Percentiles rank a stretch among this genome's conserved stretches.
These are phyloP conservation scores for Nothocercus julius DNA, from an alignment of 2,113 vertebrate genomes.

Conservation along the genomic window DNA sequence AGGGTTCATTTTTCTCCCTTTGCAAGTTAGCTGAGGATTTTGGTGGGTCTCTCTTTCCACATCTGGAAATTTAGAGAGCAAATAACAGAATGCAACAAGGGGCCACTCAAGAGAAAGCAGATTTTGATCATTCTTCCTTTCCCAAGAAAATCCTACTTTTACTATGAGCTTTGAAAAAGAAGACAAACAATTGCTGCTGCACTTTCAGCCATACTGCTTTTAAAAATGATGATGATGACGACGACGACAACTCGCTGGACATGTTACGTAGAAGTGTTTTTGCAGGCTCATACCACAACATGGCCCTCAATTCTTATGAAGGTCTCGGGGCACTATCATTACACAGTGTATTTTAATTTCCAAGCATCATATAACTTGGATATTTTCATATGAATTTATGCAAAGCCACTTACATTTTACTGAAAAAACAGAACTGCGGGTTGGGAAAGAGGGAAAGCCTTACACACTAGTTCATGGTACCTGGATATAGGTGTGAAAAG, in stretches of 20 bases:
- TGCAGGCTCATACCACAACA: not conserved
- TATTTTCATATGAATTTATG: slow-evolving; percentile 17
- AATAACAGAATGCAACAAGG: not conserved
- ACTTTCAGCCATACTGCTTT: not conserved
- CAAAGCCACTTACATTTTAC: not conserved
- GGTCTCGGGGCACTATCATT: not conserved
- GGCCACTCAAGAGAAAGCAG: not conserved
- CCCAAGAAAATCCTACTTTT: not conserved
- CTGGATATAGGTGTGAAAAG: not conserved
- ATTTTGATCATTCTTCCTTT: not conserved
- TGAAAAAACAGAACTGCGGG: not conserved
- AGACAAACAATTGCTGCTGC: not conserved
- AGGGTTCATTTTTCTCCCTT: not conserved
- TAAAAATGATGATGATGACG: not conserved
- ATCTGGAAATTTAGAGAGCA: not conserved
- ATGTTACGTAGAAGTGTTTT: not conserved
- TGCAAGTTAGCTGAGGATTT: not conserved
- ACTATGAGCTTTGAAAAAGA: not conserved
- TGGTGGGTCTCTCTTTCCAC: not conserved
- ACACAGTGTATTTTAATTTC: slow-evolving; percentile 7
- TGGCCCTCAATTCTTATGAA: not conserved
- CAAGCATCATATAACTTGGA: not conserved
- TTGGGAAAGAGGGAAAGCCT: not conserved
- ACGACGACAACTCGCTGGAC: fast-evolving
- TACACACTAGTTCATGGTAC: not conserved